Base-by-base conservation (phyloP, 2,888 invertebrate genomes). In the Drosophila kuntzei region DNA sequence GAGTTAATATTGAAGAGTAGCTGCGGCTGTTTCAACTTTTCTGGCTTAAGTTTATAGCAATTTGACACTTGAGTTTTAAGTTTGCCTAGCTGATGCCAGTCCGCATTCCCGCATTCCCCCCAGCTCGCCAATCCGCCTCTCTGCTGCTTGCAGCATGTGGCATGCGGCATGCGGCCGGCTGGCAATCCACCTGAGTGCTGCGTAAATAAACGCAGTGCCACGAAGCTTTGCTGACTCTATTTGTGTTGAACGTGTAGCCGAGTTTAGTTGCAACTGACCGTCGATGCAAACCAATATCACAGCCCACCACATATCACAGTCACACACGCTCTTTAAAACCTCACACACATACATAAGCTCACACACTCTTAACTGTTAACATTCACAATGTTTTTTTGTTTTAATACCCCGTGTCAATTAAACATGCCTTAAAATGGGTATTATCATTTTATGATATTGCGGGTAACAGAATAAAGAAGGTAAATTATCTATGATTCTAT, bases 1-100 rank as follows among this genome's bases (percentile, higher is more conserved):
- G 79, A 87, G 84, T 84, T 87, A 85, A 84, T 73, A 84, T 87
- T 84, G 69, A 76, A 79, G 68, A 68, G 63, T 55, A 62, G 73
- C 18, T 44, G 63, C 58, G 7, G 58, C 59, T 44, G 29, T 12
- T 57, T 18, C 25, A 59, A 64, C 43, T 73, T 54, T 62, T 14
- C 29, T 39, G 36, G 50, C 68, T 79, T 44, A 55, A 72, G 68
- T 62, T 69, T 65, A 41, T 47, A 27, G 53, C 64, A 80, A 87
- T 80, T 84, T 80, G 76, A 84, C 87, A 80, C 73, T 83, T 71
- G 75, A 87, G 72, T 70, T 67, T 71, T 43, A 53, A 69, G 63
- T 73, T 65, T 65, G 43, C 44, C 25, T 32, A 51, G n/a, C 43
- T 32, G 51, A 3, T 27, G 49, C 27, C 51, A 5, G 16, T 14